Base-by-base conservation (phyloP, 2,888 invertebrate species). In the Sympetrum striolatum region DNA sequence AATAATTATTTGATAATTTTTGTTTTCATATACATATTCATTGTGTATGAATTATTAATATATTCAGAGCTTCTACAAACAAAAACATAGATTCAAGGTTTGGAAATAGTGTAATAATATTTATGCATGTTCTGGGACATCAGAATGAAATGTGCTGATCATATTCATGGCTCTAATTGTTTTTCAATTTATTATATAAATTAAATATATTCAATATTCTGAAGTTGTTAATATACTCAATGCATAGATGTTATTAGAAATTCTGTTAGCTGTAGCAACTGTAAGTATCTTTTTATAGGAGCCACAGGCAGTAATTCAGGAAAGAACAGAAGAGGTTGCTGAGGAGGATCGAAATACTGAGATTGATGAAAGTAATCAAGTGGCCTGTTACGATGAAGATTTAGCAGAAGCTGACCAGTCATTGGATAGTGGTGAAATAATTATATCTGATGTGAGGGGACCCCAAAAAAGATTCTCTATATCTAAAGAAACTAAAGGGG, bases 321-420 rank as follows among this genome's bases (percentile, higher is more conserved):
- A 31, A 14, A 25, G 73, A 73, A 31, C 25, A 25, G 73, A 82
- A 31, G 90, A 82, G 12, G 64, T 64, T 31, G 53, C n/a, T 31
- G 90, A 90, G 22, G 90, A 90, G 79, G 82, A 81, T 48, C 31
- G 81, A 15, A 53, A 37, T 48, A 86, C 79, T 14, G 81, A 82
- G 18, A 90, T 60, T 80, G 81, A 82, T 3, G 90, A 90, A 18
- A 35, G 37, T 31, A 12, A 58, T 6, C 6, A 22, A 18, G 39
- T 35, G 22, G 44, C 31, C 25, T 90, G 90, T 81, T 91, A 79
- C 81, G 90, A 97, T 93, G 97, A 96, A 44, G 97, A 97, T 93
- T 94, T 97, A 92, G 97, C 97, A 0, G 97, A 97, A 93, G 97
- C 97, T 15, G 97, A 97, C 94, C 97, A 97, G 93, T 96, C 96